These are phyloP conservation scores for Hydrozoanthus tunicans DNA, from an alignment of 64 coral and sea anemone genomes.

Conservation along the genomic window DNA sequence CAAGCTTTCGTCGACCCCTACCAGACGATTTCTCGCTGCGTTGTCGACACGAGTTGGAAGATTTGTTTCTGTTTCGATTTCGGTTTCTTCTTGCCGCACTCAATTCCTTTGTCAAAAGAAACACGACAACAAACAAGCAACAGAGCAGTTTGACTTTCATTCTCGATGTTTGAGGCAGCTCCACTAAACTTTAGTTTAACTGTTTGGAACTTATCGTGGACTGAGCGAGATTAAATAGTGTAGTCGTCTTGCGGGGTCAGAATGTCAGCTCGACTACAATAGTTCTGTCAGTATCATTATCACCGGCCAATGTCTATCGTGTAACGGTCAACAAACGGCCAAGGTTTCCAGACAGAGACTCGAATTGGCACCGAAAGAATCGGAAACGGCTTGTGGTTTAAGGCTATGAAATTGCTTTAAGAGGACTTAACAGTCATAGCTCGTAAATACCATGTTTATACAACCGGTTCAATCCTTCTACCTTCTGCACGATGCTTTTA, in stretches of 20 bases:
- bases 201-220: not conserved
- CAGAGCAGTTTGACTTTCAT: conserved; percentile 27
- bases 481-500: not conserved
- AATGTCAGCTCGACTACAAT: not conserved
- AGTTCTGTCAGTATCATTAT: not conserved
- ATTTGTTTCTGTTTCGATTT: not conserved
- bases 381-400: not conserved
- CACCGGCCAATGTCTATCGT: conserved; percentile 12
- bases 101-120: conserved; percentile 11
- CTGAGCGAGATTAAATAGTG: not conserved
- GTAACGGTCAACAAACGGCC: not conserved
- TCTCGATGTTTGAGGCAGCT: not conserved
- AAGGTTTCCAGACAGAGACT: not conserved
- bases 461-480: not conserved
- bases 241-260: conserved; percentile 14
- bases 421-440: not conserved
- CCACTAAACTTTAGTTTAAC: not conserved
- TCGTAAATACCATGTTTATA: not conserved
- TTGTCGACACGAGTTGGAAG: not conserved
- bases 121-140: not conserved
- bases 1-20: not conserved
- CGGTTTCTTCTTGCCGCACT: not conserved
- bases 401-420: not conserved
- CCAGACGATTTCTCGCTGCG: not conserved
- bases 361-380: not conserved